Percentiles rank a stretch among this genome's conserved stretches.
Evolutionary conservation across 2,797 vertebrate genomes (phyloP).

Genomic region (Lithobates sylvaticus): DNA sequence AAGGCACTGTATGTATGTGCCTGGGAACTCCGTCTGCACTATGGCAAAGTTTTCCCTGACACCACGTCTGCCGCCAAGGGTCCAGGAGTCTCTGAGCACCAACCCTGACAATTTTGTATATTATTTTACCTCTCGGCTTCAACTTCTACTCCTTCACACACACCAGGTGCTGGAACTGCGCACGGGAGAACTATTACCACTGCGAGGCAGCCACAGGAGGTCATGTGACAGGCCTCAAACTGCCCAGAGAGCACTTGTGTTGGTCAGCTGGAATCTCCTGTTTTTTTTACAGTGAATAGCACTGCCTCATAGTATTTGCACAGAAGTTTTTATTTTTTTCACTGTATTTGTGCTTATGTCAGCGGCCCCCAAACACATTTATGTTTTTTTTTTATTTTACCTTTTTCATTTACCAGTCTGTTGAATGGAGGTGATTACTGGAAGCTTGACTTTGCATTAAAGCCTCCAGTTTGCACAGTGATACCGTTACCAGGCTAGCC

Average conservation of each 20-base stretch:
- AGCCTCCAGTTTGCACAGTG: too few species aligned
- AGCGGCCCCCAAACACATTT: background rate
- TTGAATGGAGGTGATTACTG: background rate
- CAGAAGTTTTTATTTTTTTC: conserved; percentile 27
- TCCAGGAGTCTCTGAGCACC: conserved; percentile 68
- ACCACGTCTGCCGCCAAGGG: background rate
- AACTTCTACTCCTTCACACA: conserved; percentile 77
- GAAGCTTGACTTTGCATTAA: background rate
- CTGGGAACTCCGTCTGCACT: too few species aligned
- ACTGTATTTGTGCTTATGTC: conserved; percentile 1
- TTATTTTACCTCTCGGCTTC: conserved; percentile 81
- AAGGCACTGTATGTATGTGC: too few species aligned
- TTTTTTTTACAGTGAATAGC: background rate
- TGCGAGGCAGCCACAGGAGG: background rate
- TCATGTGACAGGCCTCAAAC: too few species aligned
- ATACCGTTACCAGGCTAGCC: background rate
- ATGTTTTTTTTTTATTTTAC: background rate
- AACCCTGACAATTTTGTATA: conserved; percentile 73
- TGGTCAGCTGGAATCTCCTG: background rate
- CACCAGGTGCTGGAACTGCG: conserved; percentile 71
- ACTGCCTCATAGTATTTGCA: conserved; percentile 30
- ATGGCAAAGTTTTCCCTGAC: too few species aligned
- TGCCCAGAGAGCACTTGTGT: background rate
- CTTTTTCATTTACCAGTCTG: background rate
- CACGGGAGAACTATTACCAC: conserved; percentile 72